These are phyloP conservation scores for Arctocebus calabarensis DNA, from an alignment of 2,797 vertebrate genomes.

Conservation along the genomic window DNA sequence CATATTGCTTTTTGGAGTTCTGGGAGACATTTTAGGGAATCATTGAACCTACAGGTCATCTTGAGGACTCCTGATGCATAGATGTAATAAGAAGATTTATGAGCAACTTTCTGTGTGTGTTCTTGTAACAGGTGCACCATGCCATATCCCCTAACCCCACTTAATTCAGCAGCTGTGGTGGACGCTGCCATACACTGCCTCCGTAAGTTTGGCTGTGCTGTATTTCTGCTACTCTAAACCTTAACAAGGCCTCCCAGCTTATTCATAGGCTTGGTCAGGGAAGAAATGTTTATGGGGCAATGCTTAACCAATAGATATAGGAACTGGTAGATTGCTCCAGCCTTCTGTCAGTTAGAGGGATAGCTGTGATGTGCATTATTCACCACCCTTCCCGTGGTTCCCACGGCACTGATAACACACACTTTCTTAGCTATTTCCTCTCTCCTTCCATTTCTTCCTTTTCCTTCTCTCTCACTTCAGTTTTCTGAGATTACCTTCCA, in stretches of 20 bases:
- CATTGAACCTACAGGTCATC: not conserved
- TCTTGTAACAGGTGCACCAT: not conserved
- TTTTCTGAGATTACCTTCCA: not conserved
- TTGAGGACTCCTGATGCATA: not conserved
- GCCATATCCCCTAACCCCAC: no score
- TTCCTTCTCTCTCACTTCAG: not conserved
- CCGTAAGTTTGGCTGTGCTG: not conserved
- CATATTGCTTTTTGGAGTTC: not conserved
- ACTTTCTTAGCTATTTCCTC: not conserved
- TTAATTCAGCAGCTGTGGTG: not conserved
- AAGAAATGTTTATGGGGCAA: not conserved
- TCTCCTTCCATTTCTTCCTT: not conserved
- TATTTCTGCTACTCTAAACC: not conserved
- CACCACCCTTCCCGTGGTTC: not conserved
- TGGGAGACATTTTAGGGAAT: not conserved
- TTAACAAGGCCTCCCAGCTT: not conserved
- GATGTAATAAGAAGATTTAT: not conserved
- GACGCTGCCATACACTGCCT: no score
- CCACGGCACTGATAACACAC: not conserved
- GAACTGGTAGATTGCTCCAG: not conserved
- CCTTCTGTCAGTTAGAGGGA: not conserved
- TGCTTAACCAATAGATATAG: not conserved
- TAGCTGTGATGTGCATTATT: not conserved
- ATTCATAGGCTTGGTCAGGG: not conserved
- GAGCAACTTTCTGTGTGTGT: not conserved